Conservation (phyloP, 2,888 invertebrate genomes). For the Asteroscopus sphinx region DNA sequence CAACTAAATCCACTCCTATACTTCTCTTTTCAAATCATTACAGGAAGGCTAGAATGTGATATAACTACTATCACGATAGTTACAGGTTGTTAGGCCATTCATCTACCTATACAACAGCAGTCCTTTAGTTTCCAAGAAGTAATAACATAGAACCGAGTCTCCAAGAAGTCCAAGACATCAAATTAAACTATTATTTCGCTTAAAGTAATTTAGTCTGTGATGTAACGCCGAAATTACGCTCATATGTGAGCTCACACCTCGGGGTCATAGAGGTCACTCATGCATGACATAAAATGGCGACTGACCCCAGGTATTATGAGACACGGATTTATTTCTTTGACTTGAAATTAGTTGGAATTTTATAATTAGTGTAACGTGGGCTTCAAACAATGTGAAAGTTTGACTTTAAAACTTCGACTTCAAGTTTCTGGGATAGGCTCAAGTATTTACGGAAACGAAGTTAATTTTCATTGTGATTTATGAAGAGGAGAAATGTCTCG, state of each 20-base stretch:
- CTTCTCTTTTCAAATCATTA: no score
- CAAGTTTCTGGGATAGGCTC: slow-evolving; percentile 15
- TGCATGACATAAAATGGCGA: slow-evolving; percentile 32
- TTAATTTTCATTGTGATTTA: slow-evolving; percentile 30
- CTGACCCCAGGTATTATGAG: slow-evolving; percentile 24
- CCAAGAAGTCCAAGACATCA: slow-evolving; percentile 19
- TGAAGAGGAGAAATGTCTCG: slow-evolving; percentile 14
- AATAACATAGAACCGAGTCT: slow-evolving; percentile 27
- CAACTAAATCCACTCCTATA: no score
- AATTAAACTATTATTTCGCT: slow-evolving; percentile 14
- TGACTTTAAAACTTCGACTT: no score
- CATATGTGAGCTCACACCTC: slow-evolving; percentile 26
- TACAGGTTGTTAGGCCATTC: neutral
- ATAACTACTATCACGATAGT: neutral
- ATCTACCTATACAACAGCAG: slow-evolving; percentile 6
- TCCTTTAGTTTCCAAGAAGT: slow-evolving; percentile 25
- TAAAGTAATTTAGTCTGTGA: slow-evolving; percentile 48
- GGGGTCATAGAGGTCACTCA: slow-evolving; percentile 35
- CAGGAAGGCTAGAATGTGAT: no score
- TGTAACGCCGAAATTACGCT: slow-evolving; percentile 37
- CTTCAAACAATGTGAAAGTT: slow-evolving; percentile 28
- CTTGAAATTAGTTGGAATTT: slow-evolving; percentile 15
- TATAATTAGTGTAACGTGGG: slow-evolving; percentile 19
- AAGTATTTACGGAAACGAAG: slow-evolving; percentile 4
- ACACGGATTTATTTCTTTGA: slow-evolving; percentile 3